These are phyloP conservation scores for Smutsia gigantea DNA, from an alignment of 2,797 vertebrate genomes.

Conservation along the genomic window DNA sequence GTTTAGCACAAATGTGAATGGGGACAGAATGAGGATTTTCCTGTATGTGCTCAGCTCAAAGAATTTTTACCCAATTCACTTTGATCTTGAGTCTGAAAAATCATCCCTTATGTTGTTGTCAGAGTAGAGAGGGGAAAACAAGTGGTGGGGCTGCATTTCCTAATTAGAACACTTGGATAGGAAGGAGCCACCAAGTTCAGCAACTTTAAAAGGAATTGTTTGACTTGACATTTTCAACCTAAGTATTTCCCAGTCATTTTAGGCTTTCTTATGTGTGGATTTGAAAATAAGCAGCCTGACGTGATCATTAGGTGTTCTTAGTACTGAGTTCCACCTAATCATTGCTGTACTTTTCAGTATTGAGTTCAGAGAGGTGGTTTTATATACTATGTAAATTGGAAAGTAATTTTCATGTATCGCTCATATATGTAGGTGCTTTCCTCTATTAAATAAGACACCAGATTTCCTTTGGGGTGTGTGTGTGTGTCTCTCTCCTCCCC, in stretches of 20 bases:
- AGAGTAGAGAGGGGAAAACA: too few relatives aligned
- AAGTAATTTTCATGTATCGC: neutral
- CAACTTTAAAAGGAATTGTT: neutral
- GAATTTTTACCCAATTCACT: neutral
- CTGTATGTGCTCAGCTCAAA: neutral
- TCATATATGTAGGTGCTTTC: neutral
- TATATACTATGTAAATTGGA: neutral
- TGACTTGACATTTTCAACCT: conserved; percentile 8
- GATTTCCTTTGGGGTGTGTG: neutral
- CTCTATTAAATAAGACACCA: neutral
- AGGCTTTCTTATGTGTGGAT: neutral
- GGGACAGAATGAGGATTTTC: neutral
- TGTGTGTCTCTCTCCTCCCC: neutral
- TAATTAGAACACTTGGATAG: neutral
- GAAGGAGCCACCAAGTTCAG: neutral
- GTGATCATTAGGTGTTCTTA: neutral
- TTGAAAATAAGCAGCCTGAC: conserved; percentile 26
- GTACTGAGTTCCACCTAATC: neutral
- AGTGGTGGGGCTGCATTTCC: neutral
- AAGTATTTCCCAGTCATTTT: conserved; percentile 15
- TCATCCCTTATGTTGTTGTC: neutral
- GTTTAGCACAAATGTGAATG: neutral
- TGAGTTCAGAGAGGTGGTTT: neutral
- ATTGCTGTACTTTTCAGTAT: neutral
- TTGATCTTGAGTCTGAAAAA: neutral